Evolutionary conservation across 2,888 invertebrate genomes (phyloP), one percentile per base, ranked within the genome.

Genomic region (Pimpla rufipes): DNA sequence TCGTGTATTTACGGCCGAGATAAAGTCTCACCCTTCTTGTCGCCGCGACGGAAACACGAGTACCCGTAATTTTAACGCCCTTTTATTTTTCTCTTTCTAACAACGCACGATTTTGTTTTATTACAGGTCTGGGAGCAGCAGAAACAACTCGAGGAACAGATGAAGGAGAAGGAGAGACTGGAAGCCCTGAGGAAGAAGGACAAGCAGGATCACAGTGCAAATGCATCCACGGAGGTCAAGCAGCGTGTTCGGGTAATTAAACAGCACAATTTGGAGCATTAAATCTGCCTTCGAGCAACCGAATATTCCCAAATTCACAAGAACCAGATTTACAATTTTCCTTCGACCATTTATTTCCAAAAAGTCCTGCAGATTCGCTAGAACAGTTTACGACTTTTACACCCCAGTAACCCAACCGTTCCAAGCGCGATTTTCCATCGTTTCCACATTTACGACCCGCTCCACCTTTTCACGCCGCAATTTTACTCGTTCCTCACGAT

Each of bases 161-260:
- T 96, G 81, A 95, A 96, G 90, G 97, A 98, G 93, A 95, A 97
- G 85, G 97, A 98, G 92, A 95, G 96, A 89, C 95, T 97, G 87
- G 98, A 98, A 91, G 96, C 97, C 87, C 95, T 98, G 90, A 96
- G 97, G 91, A 98, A 98, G 94, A 98, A 98, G 93, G 98, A 98
- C 93, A 98, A 98, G 93, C 97, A 97, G 92, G 98, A 98, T 93
- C 98, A 98, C 94, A 98, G 98, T 94, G 99, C 99, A 78, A 97
- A 98, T 91, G 99, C 99, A 87, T 99, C 98, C 87, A 97, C 97
- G 23, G 98, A 98, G 94, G 99, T 99, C 91, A 99, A 99, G 93
- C 98, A 98, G 94, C 97, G 98, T 91, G 95, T 99, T 89, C 98
- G 98, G 95, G 98, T 97, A 92, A 84, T 13, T 29, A 23, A 16